Evolutionary conservation across 1,140 invertebrate species (phyloP).

Genomic region (Rhagoletis pomonella): DNA sequence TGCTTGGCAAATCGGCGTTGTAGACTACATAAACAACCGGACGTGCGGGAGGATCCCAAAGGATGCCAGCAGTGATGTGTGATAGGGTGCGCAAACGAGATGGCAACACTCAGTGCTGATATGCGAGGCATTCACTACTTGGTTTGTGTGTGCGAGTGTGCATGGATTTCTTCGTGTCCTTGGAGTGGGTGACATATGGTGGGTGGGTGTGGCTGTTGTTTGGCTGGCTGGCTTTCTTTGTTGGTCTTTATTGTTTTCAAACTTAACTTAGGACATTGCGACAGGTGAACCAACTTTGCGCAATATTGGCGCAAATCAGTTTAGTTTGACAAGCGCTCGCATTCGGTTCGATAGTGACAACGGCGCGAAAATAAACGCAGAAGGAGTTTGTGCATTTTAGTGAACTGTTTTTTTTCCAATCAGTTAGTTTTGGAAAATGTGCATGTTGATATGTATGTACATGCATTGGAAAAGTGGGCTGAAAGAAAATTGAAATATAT

Average conservation of each 20-base stretch:
- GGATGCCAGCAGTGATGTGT: constrained; percentile 49
- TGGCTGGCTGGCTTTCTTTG: constrained; percentile 53
- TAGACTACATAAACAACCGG: background rate
- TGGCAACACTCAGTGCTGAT: constrained; percentile 58
- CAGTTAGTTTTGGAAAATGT: background rate
- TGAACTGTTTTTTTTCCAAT: background rate
- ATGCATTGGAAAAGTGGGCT: background rate
- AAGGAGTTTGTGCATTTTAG: background rate
- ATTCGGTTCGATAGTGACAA: background rate
- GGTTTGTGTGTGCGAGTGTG: background rate
- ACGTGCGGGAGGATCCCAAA: constrained; percentile 62
- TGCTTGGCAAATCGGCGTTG: constrained; percentile 35
- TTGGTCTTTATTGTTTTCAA: constrained; percentile 66
- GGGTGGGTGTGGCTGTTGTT: constrained; percentile 34
- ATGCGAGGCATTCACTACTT: background rate
- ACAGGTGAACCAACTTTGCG: constrained; percentile 65
- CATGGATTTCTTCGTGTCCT: background rate
- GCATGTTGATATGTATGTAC: background rate
- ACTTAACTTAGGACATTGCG: constrained; percentile 66
- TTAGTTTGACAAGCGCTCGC: constrained; percentile 36
- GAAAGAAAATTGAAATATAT: background rate
- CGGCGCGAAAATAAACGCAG: background rate
- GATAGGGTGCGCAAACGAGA: constrained; percentile 64
- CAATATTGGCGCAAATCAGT: constrained; percentile 52
- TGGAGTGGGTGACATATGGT: background rate